Evolutionary conservation across 2,888 invertebrate species (phyloP).

Genomic region (Pachliopta kotzebuea): DNA sequence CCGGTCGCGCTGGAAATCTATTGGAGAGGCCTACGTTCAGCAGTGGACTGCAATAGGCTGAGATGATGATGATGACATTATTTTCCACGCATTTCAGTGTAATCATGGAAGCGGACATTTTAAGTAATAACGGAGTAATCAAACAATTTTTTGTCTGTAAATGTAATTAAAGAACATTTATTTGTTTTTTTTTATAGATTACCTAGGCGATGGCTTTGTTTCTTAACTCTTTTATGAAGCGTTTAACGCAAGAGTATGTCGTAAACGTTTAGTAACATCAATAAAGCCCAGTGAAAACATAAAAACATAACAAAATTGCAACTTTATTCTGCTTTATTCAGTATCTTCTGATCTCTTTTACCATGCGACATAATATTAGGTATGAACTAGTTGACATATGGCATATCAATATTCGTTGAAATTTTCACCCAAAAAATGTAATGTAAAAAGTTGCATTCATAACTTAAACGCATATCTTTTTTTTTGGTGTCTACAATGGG

Average conservation of each 20-base stretch:
- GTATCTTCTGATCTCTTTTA: conserved; percentile 13
- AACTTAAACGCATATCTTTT: background rate
- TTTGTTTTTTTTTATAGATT: conserved; percentile 22
- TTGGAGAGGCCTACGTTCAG: no score
- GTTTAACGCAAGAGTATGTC: conserved; percentile 20
- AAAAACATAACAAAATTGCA: conserved; percentile 16
- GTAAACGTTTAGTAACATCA: conserved; percentile 20
- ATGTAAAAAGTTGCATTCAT: background rate
- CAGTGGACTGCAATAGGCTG: no score
- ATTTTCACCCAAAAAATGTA: no score
- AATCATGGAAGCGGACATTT: background rate
- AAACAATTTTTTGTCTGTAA: conserved; percentile 3
- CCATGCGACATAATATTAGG: conserved; percentile 1
- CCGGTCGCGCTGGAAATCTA: no score
- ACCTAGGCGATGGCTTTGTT: conserved; percentile 12
- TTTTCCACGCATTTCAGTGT: no score
- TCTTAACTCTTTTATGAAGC: conserved; percentile 26
- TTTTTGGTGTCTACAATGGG: no score
- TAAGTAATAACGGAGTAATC: background rate
- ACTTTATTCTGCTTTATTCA: conserved; percentile 19
- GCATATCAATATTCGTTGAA: no score
- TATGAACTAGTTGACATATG: no score
- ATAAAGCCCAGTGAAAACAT: conserved; percentile 18
- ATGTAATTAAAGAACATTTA: conserved; percentile 19
- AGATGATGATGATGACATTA: no score